These are phyloP conservation scores for Diaperis boleti DNA, from an alignment of 2,888 invertebrate species.

Conservation along the genomic window DNA sequence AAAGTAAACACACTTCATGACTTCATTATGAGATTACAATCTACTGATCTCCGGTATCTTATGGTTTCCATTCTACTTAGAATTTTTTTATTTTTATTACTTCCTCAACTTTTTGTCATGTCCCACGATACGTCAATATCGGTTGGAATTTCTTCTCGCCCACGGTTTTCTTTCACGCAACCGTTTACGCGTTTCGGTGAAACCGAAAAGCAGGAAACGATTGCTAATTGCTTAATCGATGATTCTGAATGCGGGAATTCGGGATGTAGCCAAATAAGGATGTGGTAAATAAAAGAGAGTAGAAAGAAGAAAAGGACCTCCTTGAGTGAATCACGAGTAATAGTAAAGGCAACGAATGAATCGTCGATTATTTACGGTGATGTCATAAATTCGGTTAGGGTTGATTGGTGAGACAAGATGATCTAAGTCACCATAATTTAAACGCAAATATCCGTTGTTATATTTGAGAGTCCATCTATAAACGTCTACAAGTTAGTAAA, in stretches of 20 bases:
- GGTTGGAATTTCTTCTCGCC: neutral
- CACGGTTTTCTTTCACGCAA: neutral
- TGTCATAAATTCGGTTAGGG: constrained; percentile 54
- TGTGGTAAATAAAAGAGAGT: constrained; percentile 18
- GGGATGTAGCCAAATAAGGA: constrained; percentile 33
- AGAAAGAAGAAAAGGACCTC: constrained; percentile 16
- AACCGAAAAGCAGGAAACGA: neutral
- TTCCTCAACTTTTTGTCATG: neutral
- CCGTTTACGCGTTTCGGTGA: neutral
- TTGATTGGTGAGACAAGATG: constrained; percentile 51
- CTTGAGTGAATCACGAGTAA: constrained; percentile 27
- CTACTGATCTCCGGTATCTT: too few species aligned
- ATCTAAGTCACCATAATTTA: constrained; percentile 49
- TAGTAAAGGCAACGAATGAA: constrained; percentile 38
- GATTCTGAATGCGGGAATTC: constrained; percentile 15
- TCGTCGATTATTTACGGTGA: constrained; percentile 53
- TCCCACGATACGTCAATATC: neutral
- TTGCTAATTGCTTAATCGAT: constrained; percentile 15
- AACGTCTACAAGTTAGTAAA: constrained; percentile 55
- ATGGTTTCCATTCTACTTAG: too few species aligned
- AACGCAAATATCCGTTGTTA: constrained; percentile 44
- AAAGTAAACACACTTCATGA: too few species aligned
- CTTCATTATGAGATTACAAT: too few species aligned
- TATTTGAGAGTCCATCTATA: constrained; percentile 51
- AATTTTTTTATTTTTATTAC: neutral